Percentiles rank a stretch among this genome's conserved stretches.
Conservation (phyloP, 2,888 invertebrate species). For the Lasioglossum pauxillum region DNA sequence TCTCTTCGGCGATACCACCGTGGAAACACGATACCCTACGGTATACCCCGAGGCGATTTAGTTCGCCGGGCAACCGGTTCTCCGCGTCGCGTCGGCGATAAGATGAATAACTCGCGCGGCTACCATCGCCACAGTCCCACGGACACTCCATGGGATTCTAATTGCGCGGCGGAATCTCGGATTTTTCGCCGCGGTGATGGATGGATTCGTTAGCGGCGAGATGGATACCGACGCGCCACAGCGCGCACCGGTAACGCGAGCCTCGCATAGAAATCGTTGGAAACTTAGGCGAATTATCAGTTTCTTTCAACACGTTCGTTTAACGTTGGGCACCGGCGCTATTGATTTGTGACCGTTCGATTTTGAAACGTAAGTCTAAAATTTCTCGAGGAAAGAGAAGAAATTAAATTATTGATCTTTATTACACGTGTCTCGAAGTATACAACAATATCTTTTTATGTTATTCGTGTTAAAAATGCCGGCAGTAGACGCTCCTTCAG, state of each 20-base stretch:
- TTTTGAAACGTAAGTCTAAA: background rate
- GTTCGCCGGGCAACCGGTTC: slow-evolving; percentile 30
- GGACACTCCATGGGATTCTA: slow-evolving; percentile 3
- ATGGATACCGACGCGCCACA: background rate
- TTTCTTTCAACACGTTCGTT: background rate
- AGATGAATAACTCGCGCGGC: slow-evolving; percentile 6
- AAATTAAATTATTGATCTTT: background rate
- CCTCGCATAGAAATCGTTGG: background rate
- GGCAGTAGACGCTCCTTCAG: too few species aligned
- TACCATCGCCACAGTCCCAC: background rate
- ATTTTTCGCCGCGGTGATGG: slow-evolving; percentile 25
- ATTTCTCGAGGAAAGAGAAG: background rate
- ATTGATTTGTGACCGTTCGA: background rate
- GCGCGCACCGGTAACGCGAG: background rate
- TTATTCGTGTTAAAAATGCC: too few species aligned
- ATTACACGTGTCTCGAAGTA: background rate
- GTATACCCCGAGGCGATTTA: background rate
- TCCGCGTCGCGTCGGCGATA: background rate
- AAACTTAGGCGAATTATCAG: background rate
- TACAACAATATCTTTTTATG: too few species aligned
- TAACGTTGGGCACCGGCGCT: background rate
- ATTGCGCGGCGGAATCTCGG: slow-evolving; percentile 22
- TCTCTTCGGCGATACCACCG: background rate
- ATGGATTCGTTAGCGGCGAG: slow-evolving; percentile 19
- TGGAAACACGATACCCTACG: background rate